Base-by-base conservation (phyloP, 2,797 vertebrate genomes). In the Melanotaenia parkinsoni region DNA sequence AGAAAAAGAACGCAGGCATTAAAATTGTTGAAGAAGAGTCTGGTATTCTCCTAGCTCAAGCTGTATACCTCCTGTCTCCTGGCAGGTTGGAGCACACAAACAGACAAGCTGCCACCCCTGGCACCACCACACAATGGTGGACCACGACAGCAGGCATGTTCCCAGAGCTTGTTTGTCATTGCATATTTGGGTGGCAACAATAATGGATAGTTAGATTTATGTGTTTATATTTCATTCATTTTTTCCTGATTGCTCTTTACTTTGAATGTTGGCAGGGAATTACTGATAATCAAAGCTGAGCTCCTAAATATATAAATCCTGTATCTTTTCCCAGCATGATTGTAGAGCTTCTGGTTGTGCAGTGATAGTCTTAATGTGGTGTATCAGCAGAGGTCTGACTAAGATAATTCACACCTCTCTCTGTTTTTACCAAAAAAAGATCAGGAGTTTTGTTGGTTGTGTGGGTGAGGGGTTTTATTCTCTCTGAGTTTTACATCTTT, bases 41-140 rank as follows among this genome's bases (percentile, higher is more conserved):
- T 78, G 77, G 79, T 87, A 81, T 90, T 88, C 83, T 88, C 79
- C 75, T 65, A 72, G 70, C 86, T 88, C 81, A 78, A 80, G 91
- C 89, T 90, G 92, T 66, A 86, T 86, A 87, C 91, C 87, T 91
- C 87, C 91, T 92, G 79, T 89, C 89, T 88, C 86, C 64, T 70
- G 89, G 89, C 88, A 93, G 87, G 91, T 93, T 89, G 83, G 77
- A 74, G 62, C 79, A 72, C 83, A 73, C 78, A 72, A 67, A 77
- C 84, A 76, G 73, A 90, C 91, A 90, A 90, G 86, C 88, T 90
- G 87, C 84, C 86, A 73, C 79, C 86, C 83, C 88, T 92, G 89
- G 88, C 89, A 90, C 75, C 18, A 3, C 72, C 76, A 72, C 65
- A 30, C 74, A 70, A 77, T 63, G 71, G 78, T 72, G 80, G 86